Evolutionary conservation across 2,797 vertebrate species (phyloP).

Genomic region (Acrocephalus scirpaceus): DNA sequence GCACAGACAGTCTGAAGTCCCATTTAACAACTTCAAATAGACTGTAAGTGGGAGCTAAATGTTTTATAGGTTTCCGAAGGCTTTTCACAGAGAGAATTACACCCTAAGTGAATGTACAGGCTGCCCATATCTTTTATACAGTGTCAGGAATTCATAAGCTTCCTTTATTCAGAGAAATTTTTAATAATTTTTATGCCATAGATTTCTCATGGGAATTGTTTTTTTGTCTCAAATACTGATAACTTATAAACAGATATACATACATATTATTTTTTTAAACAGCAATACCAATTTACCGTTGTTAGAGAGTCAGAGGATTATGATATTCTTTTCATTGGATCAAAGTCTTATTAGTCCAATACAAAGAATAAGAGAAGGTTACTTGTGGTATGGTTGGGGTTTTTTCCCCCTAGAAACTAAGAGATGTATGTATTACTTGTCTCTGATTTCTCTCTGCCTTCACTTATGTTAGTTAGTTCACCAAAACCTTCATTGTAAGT

Average conservation of each 20-base stretch:
- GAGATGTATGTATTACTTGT: background rate
- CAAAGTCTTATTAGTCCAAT: background rate
- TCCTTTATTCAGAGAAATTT: background rate
- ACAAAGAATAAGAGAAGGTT: background rate
- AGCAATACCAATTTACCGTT: background rate
- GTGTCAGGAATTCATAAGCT: background rate
- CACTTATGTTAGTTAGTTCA: background rate
- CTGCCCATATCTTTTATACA: background rate
- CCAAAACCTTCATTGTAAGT: background rate
- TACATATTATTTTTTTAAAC: background rate
- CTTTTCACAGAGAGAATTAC: background rate
- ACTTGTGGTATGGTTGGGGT: background rate
- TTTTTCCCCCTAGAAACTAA: accelerated
- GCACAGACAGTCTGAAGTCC: background rate
- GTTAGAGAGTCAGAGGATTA: background rate
- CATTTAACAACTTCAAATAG: constrained; percentile 3
- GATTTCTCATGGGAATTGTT: background rate
- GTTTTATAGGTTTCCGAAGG: background rate
- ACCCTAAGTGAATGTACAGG: background rate
- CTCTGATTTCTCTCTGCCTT: background rate
- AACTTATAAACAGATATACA: background rate
- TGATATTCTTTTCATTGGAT: background rate
- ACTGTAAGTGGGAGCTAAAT: background rate
- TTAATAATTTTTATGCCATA: background rate
- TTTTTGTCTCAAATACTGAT: background rate